Evolutionary conservation across 2,113 vertebrate species (phyloP).

Genomic region (Nothocercus julius): DNA sequence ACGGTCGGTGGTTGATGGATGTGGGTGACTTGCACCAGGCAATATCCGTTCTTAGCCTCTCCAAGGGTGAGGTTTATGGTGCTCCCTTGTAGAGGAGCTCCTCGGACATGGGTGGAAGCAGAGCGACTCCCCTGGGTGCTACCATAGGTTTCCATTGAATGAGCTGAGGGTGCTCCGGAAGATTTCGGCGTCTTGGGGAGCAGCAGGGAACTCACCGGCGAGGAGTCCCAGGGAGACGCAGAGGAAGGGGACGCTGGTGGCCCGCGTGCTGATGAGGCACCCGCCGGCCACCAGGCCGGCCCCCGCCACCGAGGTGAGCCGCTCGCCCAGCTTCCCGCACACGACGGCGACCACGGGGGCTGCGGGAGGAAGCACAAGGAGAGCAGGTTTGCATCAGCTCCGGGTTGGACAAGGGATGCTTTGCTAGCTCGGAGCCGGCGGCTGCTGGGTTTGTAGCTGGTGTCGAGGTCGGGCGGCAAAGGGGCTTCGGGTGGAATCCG

Average conservation of each 20-base stretch:
- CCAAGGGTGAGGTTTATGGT: accelerated
- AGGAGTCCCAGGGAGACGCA: constrained; percentile 92
- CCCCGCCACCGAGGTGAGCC: constrained; percentile 81
- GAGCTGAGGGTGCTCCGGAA: accelerated
- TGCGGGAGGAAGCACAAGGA: not conserved
- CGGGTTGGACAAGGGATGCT: accelerated
- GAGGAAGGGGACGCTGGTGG: constrained; percentile 85
- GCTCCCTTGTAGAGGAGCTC: accelerated
- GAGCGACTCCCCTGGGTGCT: not conserved
- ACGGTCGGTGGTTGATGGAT: not conserved
- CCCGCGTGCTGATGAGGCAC: constrained; percentile 88
- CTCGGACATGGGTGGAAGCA: not conserved
- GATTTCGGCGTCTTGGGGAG: accelerated
- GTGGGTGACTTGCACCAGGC: not conserved
- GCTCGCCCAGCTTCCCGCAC: constrained; percentile 82
- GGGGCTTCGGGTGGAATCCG: accelerated
- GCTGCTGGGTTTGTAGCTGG: too few species aligned
- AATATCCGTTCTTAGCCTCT: not conserved
- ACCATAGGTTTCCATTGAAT: accelerated
- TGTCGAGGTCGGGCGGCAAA: accelerated
- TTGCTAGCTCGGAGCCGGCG: not conserved
- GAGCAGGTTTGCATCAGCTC: not conserved
- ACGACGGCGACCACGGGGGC: constrained; percentile 84
- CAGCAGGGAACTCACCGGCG: constrained; percentile 80
- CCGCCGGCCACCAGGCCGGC: constrained; percentile 82